Percentiles rank a stretch among this genome's conserved stretches.
phyloP scores from a whole-genome alignment of 2,113 vertebrate species.

The Myotis lucifugus region DNA sequence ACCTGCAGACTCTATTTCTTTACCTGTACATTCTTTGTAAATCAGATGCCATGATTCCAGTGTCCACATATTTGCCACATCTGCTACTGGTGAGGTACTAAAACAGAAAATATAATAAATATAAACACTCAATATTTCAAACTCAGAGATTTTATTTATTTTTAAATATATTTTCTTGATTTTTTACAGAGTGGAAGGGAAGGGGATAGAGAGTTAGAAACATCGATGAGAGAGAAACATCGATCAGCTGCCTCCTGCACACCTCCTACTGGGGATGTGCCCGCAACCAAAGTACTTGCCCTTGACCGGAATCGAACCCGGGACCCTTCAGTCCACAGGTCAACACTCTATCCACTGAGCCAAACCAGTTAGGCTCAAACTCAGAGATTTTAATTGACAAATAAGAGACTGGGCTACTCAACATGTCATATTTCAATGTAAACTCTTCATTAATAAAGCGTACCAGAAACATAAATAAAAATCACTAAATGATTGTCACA shows the following conservation, averaged over 20 bases:
- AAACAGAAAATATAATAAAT: slow-evolving; percentile 72
- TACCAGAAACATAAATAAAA: background rate
- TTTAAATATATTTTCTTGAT: too few relatives aligned
- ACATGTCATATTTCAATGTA: background rate
- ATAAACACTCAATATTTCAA: slow-evolving; percentile 24
- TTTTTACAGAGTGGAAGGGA: too few relatives aligned
- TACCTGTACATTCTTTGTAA: slow-evolving; percentile 93
- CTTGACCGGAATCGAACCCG: too few relatives aligned
- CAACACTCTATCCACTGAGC: too few relatives aligned
- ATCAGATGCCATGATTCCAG: slow-evolving; percentile 88
- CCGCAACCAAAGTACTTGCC: too few relatives aligned
- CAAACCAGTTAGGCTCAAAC: background rate
- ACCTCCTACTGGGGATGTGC: too few relatives aligned
- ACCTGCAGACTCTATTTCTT: slow-evolving; percentile 53
- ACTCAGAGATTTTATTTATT: background rate
- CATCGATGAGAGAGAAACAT: too few relatives aligned
- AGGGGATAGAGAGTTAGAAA: too few relatives aligned
- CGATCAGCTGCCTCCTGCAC: too few relatives aligned
- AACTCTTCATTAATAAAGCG: background rate
- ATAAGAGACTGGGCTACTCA: background rate
- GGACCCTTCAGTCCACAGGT: too few relatives aligned
- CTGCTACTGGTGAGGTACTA: slow-evolving; percentile 91
- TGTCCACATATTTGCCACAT: slow-evolving; percentile 90
- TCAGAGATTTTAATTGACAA: background rate
- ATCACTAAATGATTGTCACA: background rate